Evolutionary conservation across 2,113 vertebrate species (phyloP).

Genomic region (Petroica traversi): DNA sequence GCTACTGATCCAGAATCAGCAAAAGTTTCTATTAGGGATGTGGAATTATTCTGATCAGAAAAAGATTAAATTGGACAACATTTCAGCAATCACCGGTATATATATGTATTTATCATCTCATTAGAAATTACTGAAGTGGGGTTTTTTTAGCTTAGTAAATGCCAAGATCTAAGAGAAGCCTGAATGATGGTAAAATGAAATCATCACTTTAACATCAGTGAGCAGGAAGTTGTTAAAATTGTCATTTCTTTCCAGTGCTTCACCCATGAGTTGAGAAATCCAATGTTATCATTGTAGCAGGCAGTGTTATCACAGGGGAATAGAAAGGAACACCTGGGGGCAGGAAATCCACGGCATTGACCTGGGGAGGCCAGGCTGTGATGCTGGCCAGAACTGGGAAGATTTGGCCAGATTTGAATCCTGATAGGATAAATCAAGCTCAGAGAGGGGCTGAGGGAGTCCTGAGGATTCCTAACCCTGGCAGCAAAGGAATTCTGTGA

Average conservation of each 20-base stretch:
- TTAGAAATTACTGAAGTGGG: conserved; percentile 59
- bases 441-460: background rate
- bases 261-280: conserved; percentile 38
- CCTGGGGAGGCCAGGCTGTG: background rate
- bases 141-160: conserved; percentile 42
- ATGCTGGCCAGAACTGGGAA: background rate
- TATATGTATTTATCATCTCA: conserved; percentile 41
- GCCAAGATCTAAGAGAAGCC: conserved; percentile 6
- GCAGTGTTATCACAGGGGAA: conserved; percentile 1
- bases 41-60: background rate
- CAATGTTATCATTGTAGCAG: conserved; percentile 27
- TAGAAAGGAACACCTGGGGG: conserved; percentile 25
- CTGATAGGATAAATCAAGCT: conserved; percentile 42
- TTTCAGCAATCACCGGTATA: background rate
- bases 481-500: background rate
- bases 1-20: background rate
- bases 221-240: conserved; percentile 39
- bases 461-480: conserved; percentile 15
- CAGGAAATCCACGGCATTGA: conserved; percentile 68
- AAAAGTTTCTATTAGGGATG: background rate
- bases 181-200: conserved; percentile 33
- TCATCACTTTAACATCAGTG: conserved; percentile 41
- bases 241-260: conserved; percentile 59
- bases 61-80: conserved; percentile 22
- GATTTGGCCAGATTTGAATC: conserved; percentile 4